phyloP scores from a whole-genome alignment of 2,113 vertebrate genomes.

The Chloropsis hardwickii region DNA sequence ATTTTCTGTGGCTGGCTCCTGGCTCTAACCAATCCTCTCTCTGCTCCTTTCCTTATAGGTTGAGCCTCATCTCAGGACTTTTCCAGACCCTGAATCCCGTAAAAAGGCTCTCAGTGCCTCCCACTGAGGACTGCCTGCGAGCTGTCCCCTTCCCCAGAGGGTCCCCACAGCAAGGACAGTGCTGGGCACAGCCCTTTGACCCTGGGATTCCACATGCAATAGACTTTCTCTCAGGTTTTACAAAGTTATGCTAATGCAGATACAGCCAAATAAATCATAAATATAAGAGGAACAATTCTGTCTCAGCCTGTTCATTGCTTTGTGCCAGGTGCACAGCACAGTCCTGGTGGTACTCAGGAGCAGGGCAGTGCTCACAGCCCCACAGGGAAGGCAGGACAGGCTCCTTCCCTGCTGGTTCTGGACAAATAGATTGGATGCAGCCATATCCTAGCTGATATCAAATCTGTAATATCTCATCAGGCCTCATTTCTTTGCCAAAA shows the following conservation, averaged over 20 bases:
- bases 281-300: neutral
- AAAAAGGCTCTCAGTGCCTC: conserved; percentile 69
- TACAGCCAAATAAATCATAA: conserved; percentile 14
- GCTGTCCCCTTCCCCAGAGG: conserved; percentile 55
- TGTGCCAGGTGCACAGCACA: fast-evolving
- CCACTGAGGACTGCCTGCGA: conserved; percentile 44
- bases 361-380: neutral
- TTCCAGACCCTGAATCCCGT: conserved; percentile 65
- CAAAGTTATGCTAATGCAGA: neutral
- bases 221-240: neutral
- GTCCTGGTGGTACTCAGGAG: fast-evolving
- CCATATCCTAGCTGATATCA: neutral
- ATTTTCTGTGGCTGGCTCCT: neutral
- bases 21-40: neutral
- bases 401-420: neutral
- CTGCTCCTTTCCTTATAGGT: conserved; percentile 66
- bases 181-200: neutral
- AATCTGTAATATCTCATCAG: neutral
- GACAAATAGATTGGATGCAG: neutral
- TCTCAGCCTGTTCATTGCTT: neutral
- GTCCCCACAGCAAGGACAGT: neutral
- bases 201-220: neutral
- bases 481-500: neutral
- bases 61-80: conserved; percentile 80
- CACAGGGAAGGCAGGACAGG: neutral